Conservation (phyloP, 2,797 vertebrate genomes). For the Tamandua tetradactyla region DNA sequence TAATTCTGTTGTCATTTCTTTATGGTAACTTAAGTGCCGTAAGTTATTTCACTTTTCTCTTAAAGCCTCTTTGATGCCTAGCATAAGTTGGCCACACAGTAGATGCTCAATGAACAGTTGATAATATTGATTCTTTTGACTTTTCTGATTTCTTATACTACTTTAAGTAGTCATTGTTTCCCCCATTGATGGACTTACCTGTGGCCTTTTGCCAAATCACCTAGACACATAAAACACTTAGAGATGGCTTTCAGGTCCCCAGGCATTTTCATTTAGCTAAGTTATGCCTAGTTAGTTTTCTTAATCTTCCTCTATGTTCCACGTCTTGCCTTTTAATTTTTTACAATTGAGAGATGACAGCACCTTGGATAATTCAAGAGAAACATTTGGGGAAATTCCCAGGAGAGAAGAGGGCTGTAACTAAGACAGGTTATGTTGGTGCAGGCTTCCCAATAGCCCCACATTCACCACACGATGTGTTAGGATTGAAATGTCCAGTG, state of each 20-base stretch:
- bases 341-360: constrained; percentile 68
- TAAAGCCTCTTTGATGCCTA: not conserved
- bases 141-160: constrained; percentile 70
- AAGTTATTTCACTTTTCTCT: constrained; percentile 28
- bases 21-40: not conserved
- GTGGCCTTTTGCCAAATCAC: constrained; percentile 51
- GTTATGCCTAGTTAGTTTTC: constrained; percentile 77
- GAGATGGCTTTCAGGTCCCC: constrained; percentile 32
- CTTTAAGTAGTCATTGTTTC: constrained; percentile 68
- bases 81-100: not conserved
- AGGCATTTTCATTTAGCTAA: constrained; percentile 70
- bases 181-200: constrained; percentile 7
- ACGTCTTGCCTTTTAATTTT: constrained; percentile 77
- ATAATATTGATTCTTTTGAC: constrained; percentile 60
- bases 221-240: constrained; percentile 21
- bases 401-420: constrained; percentile 29
- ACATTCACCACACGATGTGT: not conserved
- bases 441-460: constrained; percentile 49
- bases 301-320: constrained; percentile 77
- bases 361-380: constrained; percentile 67
- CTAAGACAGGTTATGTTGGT: constrained; percentile 53
- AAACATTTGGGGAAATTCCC: constrained; percentile 61
- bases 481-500: constrained; percentile 31
- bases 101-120: constrained; percentile 24
- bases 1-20: not conserved